phyloP scores from a whole-genome alignment of 2,113 vertebrate genomes.

The Brevimyrus niger region DNA sequence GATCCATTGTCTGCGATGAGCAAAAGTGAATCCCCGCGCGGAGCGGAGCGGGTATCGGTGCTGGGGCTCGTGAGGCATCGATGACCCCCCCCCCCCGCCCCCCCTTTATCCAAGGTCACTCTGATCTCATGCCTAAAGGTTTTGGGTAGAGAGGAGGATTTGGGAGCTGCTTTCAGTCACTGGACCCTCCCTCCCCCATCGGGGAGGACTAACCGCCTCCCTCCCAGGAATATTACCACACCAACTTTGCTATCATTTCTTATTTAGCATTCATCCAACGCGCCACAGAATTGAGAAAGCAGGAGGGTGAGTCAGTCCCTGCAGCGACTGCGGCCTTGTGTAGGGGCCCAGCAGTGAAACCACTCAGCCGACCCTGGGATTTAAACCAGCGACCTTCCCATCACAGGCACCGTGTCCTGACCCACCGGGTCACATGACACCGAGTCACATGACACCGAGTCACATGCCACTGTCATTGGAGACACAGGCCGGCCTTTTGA shows the following conservation, averaged over 20 bases:
- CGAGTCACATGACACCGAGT: too few species aligned
- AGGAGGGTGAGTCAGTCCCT: not conserved
- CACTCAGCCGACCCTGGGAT: not conserved
- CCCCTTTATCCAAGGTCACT: constrained; percentile 56
- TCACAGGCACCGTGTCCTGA: not conserved
- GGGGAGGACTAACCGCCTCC: constrained; percentile 43
- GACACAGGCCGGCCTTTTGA: not conserved
- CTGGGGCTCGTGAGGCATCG: constrained; percentile 72
- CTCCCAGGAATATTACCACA: constrained; percentile 33
- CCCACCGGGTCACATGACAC: not conserved
- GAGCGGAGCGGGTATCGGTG: constrained; percentile 66
- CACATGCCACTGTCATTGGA: not conserved
- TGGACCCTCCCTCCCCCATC: constrained; percentile 43
- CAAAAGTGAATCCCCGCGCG: constrained; percentile 74
- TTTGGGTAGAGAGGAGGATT: constrained; percentile 52
- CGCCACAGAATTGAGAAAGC: not conserved
- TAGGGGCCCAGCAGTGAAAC: not conserved
- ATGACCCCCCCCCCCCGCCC: constrained; percentile 59
- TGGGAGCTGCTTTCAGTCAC: constrained; percentile 49
- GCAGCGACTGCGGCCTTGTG: not conserved
- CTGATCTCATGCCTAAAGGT: constrained; percentile 57
- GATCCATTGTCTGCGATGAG: constrained; percentile 66
- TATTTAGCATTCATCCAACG: not conserved
- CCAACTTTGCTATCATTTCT: not conserved
- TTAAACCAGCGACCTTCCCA: not conserved